Evolutionary conservation across 2,888 invertebrate species (phyloP).

Genomic region (Mesopsocus fuscifrons): DNA sequence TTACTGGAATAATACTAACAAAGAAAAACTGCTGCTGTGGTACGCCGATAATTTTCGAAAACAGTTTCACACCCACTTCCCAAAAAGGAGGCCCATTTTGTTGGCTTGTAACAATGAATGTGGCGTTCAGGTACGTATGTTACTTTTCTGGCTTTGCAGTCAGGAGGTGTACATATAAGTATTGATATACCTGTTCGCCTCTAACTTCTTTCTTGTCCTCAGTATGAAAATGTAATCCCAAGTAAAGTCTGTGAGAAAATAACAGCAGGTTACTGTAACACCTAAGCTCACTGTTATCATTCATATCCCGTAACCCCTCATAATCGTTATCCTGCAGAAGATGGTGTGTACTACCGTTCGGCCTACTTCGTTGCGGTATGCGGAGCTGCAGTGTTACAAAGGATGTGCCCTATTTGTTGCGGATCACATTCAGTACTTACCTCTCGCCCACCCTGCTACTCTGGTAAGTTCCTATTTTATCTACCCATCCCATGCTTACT

Average conservation of each 20-base stretch:
- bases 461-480: conserved; percentile 39
- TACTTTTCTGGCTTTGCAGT: conserved; percentile 4
- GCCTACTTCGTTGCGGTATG: conserved; percentile 53
- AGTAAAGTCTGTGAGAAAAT: too few species aligned
- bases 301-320: too few species aligned
- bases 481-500: too few species aligned
- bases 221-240: too few species aligned
- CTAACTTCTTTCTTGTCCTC: too few species aligned
- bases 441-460: conserved; percentile 40
- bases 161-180: conserved; percentile 12
- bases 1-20: conserved; percentile 43
- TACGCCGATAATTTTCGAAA: conserved; percentile 62
- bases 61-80: conserved; percentile 40
- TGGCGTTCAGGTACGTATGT: conserved; percentile 40
- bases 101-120: conserved; percentile 59
- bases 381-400: conserved; percentile 49
- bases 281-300: too few species aligned
- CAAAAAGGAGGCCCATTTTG: conserved; percentile 41
- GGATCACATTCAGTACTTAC: conserved; percentile 58
- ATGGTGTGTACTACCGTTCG: conserved; percentile 71
- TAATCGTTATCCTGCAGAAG: conserved; percentile 54
- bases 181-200: not conserved
- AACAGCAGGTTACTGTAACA: too few species aligned
- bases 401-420: conserved; percentile 53
- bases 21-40: conserved; percentile 49